Evolutionary conservation across 2,797 vertebrate genomes (phyloP), one percentile per base, ranked within the genome.

Genomic region (Halcyon leucocephala): DNA sequence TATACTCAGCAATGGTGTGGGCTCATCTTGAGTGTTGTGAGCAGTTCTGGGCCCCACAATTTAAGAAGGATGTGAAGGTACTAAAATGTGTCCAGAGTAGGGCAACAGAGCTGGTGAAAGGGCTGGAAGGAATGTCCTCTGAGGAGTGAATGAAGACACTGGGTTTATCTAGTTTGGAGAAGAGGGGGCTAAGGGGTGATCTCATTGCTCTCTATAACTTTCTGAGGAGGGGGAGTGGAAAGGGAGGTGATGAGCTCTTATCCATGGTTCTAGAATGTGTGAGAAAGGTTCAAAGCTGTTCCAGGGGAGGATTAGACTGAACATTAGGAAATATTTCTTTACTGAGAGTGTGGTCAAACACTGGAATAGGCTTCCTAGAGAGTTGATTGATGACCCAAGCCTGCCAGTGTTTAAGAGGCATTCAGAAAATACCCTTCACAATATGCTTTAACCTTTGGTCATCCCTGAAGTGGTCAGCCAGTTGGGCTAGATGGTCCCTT

Each of bases 1-100:
- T 35, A 14, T 37, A 8, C 35, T 72, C 26, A 65, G 31, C 5
- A 0, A 7, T 35, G 14, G 9, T 35, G 58, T 0, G 0, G 17
- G 29, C 29, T 39, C 33, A 54, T 10, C 20, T 6, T 1, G 5
- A 46, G 55, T 12, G 11, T 10, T 6, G 2, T 12, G 21, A 35
- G 31, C 14, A 71, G 24, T 39, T 58, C 48, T 29, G 31, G 57
- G 18, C 9, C 44, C 25, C 37, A 12, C 14, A 12, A 22, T 76
- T 51, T 37, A 31, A 42, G 26, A 60, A 44, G 9, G n/a, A 18
- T 48, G 17, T 60, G 3, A 26, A 44, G 8, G 35, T 64, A 8
- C 11, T 31, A 19, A 6, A 64, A 41, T 16, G 12, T 1, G 0
- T 18, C 41, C 21, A 49, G 25, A 41, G 42, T 25, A 49, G 21